Base-by-base conservation (phyloP, 2,113 vertebrate genomes). In the Brachirus orientalis region DNA sequence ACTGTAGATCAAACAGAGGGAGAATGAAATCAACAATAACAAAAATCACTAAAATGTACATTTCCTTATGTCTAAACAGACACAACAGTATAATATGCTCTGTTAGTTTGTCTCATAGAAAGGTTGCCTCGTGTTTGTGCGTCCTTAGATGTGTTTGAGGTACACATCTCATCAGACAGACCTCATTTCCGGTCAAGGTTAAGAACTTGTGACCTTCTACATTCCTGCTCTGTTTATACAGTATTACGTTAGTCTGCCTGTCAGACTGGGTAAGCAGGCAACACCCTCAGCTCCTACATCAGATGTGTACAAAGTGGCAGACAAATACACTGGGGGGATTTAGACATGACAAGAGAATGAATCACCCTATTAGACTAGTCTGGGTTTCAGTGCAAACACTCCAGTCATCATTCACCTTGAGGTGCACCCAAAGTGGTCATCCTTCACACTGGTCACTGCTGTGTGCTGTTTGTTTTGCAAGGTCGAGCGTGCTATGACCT, bases 181-280 rank as follows among this genome's bases (percentile, higher is more conserved):
- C n/a, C 16, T 10, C 43, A 16, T 37, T 37, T 64, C 41, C 41
- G 52, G 57, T 68, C 44, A 54, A 18, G 4, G 70, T 83, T 50
- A 63, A 48, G 60, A 47, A 3, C 57, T 64, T 28, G 38, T 72
- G 68, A 68, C 70, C 64, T 47, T 41, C 51, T 54, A 58, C 61
- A 74, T 85, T 80, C 81, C 62, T 67, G 38, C 46, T 74, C 35
- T 89, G 56, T 86, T 79, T 86, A 70, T 84, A 45, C 73, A 72
- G 73, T 80, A 63, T 78, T 65, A 72, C 63, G 62, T 65, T 56
- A 47, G 69, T 28, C n/a, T n/a, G n/a, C n/a, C n/a, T n/a, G n/a
- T n/a, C n/a, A n/a, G n/a, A n/a, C n/a, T n/a, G n/a, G n/a, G n/a
- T n/a, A n/a, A n/a, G n/a, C 69, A 65, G 44, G 52, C 54, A 71